Evolutionary conservation across 2,888 invertebrate genomes (phyloP).

Genomic region (Petrolisthes cinctipes): DNA sequence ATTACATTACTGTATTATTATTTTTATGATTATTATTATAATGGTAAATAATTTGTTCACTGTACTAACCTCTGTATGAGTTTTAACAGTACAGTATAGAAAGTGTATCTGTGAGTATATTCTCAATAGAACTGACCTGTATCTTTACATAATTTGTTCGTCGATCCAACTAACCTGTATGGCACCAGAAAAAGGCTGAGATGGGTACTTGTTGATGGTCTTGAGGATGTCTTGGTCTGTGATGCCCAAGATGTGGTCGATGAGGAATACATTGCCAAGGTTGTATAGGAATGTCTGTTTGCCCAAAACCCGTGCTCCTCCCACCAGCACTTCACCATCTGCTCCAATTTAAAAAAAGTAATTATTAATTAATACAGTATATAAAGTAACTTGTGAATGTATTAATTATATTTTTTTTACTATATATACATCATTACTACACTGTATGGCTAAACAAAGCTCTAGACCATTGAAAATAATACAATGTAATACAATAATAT

Average conservation of each 20-base stretch:
- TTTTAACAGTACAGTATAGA: not conserved
- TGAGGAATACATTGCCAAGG: conserved; percentile 55
- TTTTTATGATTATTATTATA: not conserved
- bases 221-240: conserved; percentile 39
- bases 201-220: conserved; percentile 35
- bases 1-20: too few species aligned
- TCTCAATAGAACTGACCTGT: not conserved
- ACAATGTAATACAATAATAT: not conserved
- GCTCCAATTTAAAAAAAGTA: not conserved
- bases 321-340: conserved; percentile 35
- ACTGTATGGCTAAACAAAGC: not conserved
- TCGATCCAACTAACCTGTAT: not conserved
- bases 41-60: not conserved
- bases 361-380: too few species aligned
- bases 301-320: conserved; percentile 5
- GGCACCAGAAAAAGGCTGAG: not conserved
- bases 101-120: not conserved
- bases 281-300: conserved; percentile 55
- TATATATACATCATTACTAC: too few species aligned
- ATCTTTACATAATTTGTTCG: not conserved
- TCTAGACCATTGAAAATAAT: not conserved
- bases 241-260: conserved; percentile 41
- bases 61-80: too few species aligned
- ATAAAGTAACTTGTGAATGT: too few species aligned
- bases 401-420: too few species aligned